Evolutionary conservation across 2,113 vertebrate genomes (phyloP).

Genomic region (Tiliqua scincoides): DNA sequence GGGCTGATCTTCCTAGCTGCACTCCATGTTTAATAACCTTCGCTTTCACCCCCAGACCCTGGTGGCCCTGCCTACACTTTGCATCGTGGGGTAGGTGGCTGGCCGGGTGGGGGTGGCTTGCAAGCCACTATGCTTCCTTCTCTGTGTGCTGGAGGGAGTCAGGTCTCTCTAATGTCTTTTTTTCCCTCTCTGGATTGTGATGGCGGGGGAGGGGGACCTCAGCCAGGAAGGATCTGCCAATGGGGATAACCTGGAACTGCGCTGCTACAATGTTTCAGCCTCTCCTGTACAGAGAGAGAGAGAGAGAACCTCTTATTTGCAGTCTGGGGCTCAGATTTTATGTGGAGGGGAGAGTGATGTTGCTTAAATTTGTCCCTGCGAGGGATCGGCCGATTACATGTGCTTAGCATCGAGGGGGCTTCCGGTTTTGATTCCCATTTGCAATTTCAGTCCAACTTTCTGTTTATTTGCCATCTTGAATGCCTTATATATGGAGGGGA

Average conservation of each 20-base stretch:
- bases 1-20: constrained; percentile 55
- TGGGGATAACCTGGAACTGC: constrained; percentile 68
- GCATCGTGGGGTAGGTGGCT: constrained; percentile 51
- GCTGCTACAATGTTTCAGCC: constrained; percentile 26
- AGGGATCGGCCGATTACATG: constrained; percentile 67
- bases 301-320: constrained; percentile 57
- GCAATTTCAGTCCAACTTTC: constrained; percentile 75
- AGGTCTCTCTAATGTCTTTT: constrained; percentile 37
- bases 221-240: constrained; percentile 50
- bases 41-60: constrained; percentile 63
- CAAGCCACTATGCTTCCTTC: constrained; percentile 49
- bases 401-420: constrained; percentile 68
- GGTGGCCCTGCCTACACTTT: constrained; percentile 67
- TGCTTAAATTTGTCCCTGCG: constrained; percentile 51
- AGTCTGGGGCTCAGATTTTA: constrained; percentile 17
- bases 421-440: constrained; percentile 48
- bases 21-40: constrained; percentile 67
- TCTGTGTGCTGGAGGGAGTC: constrained; percentile 24
- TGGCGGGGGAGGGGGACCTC: constrained; percentile 28
- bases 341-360: constrained; percentile 18
- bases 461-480: constrained; percentile 46
- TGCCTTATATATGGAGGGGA: background rate
- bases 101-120: constrained; percentile 41
- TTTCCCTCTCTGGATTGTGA: constrained; percentile 52
- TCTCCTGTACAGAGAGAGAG: background rate